Percentiles rank a stretch among this genome's conserved stretches.
phyloP scores from a whole-genome alignment of 2,888 invertebrate species.

The Pterostichus madidus region DNA sequence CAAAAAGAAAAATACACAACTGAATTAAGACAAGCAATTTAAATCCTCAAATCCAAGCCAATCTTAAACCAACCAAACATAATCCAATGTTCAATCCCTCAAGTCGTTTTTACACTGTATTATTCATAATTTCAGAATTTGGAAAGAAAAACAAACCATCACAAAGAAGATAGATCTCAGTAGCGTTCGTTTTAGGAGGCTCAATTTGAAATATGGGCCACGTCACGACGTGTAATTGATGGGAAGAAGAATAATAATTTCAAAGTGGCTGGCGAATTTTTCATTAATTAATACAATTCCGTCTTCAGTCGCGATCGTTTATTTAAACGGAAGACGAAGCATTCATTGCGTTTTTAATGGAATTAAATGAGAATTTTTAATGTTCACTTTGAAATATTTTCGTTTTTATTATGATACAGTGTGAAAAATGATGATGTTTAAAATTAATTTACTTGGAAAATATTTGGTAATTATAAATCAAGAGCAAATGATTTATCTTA shows the following conservation, averaged over 20 bases:
- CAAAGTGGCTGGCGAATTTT: constrained; percentile 34
- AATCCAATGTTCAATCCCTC: constrained; percentile 9
- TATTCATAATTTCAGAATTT: constrained; percentile 45
- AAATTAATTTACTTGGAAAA: constrained; percentile 36
- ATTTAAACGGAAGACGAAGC: constrained; percentile 19
- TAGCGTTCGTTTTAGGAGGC: not conserved
- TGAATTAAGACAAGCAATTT: constrained; percentile 41
- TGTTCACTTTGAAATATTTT: constrained; percentile 39
- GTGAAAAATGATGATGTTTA: constrained; percentile 32
- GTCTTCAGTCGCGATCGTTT: constrained; percentile 28
- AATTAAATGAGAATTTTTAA: constrained; percentile 46
- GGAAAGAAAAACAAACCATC: constrained; percentile 50
- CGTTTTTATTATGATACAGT: constrained; percentile 15
- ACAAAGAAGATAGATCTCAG: constrained; percentile 17
- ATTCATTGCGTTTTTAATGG: constrained; percentile 42
- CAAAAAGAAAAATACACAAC: not conserved
- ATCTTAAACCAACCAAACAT: constrained; percentile 46
- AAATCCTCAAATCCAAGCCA: constrained; percentile 26
- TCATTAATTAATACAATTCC: constrained; percentile 51
- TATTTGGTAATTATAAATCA: constrained; percentile 31
- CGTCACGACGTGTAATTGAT: constrained; percentile 58
- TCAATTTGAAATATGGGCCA: constrained; percentile 31
- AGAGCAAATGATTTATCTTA: constrained; percentile 15
- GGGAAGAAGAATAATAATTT: constrained; percentile 49
- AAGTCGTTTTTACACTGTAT: constrained; percentile 42